Percentiles rank a stretch among this genome's conserved stretches.
Conservation (phyloP, 2,797 vertebrate species). For the Ptychadena robeensis region DNA sequence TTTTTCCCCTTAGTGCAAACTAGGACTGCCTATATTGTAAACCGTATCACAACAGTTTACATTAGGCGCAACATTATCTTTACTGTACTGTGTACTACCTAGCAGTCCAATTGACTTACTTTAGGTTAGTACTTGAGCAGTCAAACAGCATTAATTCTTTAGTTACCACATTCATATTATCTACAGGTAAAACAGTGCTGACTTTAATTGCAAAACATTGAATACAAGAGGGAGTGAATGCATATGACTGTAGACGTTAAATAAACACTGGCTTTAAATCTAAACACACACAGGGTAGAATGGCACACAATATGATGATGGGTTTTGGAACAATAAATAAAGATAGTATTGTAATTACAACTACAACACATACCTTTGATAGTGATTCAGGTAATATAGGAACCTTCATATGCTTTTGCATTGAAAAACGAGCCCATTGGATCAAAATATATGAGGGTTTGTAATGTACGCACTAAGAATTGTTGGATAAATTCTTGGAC, state of each 20-base stretch:
- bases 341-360: not conserved
- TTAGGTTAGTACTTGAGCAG: constrained; percentile 24
- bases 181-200: constrained; percentile 12
- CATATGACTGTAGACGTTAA: too few relatives aligned
- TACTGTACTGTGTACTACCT: not conserved
- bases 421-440: not conserved
- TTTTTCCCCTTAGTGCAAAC: too few relatives aligned
- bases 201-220: not conserved
- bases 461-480: not conserved
- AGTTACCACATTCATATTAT: constrained; percentile 12
- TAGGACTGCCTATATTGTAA: too few relatives aligned
- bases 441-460: not conserved
- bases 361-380: not conserved
- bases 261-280: too few relatives aligned
- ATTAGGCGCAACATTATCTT: not conserved
- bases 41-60: too few relatives aligned
- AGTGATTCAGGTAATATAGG: not conserved
- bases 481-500: not conserved
- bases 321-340: too few relatives aligned
- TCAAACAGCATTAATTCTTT: not conserved
- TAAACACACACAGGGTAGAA: too few relatives aligned
- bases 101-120: constrained; percentile 5
- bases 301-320: too few relatives aligned
- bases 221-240: too few relatives aligned
- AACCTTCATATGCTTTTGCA: not conserved